These are phyloP conservation scores for Drosophila ezoana DNA, from an alignment of 2,888 invertebrate species.

Conservation along the genomic window DNA sequence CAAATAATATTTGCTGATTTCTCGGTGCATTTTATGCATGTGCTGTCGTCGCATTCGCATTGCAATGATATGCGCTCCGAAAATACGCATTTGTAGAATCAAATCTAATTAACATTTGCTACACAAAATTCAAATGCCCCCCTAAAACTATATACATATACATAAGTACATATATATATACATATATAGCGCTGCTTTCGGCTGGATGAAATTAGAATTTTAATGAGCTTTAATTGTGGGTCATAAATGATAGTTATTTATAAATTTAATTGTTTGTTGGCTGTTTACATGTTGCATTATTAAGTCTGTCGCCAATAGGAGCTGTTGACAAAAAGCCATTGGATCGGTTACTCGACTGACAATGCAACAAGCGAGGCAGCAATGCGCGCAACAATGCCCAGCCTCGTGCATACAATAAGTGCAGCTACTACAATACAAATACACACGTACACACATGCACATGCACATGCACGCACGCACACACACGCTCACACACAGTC, in stretches of 20 bases:
- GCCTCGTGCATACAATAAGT: conserved; percentile 32
- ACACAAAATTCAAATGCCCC: conserved; percentile 36
- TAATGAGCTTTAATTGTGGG: conserved; percentile 69
- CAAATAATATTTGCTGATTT: conserved; percentile 71
- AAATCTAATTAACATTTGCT: conserved; percentile 70
- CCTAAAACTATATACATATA: neutral
- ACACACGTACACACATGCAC: conserved; percentile 19
- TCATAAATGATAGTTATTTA: neutral
- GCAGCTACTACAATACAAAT: conserved; percentile 39
- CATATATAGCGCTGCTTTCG: conserved; percentile 21
- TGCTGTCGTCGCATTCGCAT: conserved; percentile 43
- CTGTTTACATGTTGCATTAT: neutral
- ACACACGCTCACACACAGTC: conserved; percentile 1
- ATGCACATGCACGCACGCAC: neutral
- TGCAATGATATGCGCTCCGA: conserved; percentile 44
- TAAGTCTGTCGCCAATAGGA: conserved; percentile 18
- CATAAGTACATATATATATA: neutral
- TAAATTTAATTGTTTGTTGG: neutral
- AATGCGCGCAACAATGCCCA: conserved; percentile 61
- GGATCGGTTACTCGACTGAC: conserved; percentile 65
- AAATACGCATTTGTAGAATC: conserved; percentile 54
- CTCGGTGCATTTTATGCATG: conserved; percentile 58
- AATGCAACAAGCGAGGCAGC: conserved; percentile 72
- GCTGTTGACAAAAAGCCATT: conserved; percentile 47
- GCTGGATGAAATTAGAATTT: conserved; percentile 58